Percentiles rank a stretch among this genome's conserved stretches.
Conservation (phyloP, 2,888 invertebrate species). For the Philopedon plagiatum region DNA sequence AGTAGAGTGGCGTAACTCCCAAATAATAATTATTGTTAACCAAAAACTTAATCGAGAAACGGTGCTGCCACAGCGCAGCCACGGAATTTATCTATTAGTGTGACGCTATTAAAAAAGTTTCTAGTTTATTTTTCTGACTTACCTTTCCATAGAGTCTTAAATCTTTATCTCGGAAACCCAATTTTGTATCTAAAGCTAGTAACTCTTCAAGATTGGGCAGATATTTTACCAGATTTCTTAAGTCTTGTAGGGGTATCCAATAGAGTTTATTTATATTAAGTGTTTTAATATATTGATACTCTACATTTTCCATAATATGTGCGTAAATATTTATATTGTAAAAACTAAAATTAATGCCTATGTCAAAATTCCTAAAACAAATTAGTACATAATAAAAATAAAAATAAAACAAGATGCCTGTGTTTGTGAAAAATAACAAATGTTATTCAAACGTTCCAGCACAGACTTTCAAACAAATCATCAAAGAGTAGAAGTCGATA, state of each 20-base stretch:
- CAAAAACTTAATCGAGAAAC: too few relatives aligned
- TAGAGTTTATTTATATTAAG: constrained; percentile 48
- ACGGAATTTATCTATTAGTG: too few relatives aligned
- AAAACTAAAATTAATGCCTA: constrained; percentile 39
- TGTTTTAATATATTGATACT: constrained; percentile 37
- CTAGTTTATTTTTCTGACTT: constrained; percentile 1
- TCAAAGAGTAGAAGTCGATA: too few relatives aligned
- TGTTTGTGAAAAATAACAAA: too few relatives aligned
- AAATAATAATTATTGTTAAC: too few relatives aligned
- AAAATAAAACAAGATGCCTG: too few relatives aligned
- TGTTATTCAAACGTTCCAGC: too few relatives aligned
- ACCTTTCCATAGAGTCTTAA: constrained; percentile 43
- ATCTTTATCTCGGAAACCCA: constrained; percentile 43
- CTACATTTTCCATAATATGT: constrained; percentile 37
- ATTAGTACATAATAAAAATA: too few relatives aligned
- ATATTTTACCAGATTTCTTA: constrained; percentile 40
- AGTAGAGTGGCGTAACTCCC: too few relatives aligned
- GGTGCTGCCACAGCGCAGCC: too few relatives aligned
- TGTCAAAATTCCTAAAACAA: constrained; percentile 43
- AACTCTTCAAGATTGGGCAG: constrained; percentile 43
- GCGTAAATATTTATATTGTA: constrained; percentile 21
- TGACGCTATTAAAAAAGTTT: neutral
- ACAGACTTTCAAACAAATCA: too few relatives aligned
- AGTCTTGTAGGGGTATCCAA: constrained; percentile 42
- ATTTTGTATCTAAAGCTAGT: constrained; percentile 44